A percentile compares a stretch with the other conserved stretches of the same genome.
These are phyloP conservation scores for Apeira syringaria DNA, from an alignment of 2,888 invertebrate genomes.

Conservation along the genomic window DNA sequence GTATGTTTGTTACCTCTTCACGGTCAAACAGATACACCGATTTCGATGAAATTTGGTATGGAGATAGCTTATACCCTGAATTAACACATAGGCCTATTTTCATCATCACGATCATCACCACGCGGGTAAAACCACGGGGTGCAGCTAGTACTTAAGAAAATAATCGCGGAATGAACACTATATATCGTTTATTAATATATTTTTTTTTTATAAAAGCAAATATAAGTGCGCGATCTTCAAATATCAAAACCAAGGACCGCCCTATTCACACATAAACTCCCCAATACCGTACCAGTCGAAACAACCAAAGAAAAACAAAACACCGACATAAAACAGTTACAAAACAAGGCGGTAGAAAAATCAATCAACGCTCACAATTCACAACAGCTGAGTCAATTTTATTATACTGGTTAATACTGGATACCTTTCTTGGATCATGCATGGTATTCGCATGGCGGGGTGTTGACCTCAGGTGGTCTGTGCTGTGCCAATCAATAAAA, in stretches of 20 bases:
- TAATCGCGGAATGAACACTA: no score
- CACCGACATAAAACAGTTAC: slow-evolving; percentile 8
- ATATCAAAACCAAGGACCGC: not conserved
- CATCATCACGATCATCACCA: no score
- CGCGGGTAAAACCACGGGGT: no score
- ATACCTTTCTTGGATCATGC: slow-evolving; percentile 48
- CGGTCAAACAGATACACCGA: no score
- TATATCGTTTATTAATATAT: no score
- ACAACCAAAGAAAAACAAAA: slow-evolving; percentile 4
- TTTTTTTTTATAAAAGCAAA: no score
- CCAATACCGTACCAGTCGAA: slow-evolving; percentile 3
- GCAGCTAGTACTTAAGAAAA: no score
- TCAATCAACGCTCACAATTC: slow-evolving; percentile 24
- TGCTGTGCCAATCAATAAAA: slow-evolving; percentile 61
- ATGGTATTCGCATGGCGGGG: slow-evolving; percentile 57
- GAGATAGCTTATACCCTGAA: no score
- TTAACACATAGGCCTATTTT: no score
- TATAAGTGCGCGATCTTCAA: no score
- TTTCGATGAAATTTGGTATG: no score
- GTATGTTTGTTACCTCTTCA: no score
- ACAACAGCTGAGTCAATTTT: slow-evolving; percentile 21
- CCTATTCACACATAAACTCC: slow-evolving; percentile 1
- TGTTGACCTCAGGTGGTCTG: slow-evolving; percentile 44
- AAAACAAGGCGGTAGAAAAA: slow-evolving; percentile 13
- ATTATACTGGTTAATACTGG: slow-evolving; percentile 40